Evolutionary conservation across 2,797 vertebrate genomes (phyloP).

Genomic region (Manis javanica): DNA sequence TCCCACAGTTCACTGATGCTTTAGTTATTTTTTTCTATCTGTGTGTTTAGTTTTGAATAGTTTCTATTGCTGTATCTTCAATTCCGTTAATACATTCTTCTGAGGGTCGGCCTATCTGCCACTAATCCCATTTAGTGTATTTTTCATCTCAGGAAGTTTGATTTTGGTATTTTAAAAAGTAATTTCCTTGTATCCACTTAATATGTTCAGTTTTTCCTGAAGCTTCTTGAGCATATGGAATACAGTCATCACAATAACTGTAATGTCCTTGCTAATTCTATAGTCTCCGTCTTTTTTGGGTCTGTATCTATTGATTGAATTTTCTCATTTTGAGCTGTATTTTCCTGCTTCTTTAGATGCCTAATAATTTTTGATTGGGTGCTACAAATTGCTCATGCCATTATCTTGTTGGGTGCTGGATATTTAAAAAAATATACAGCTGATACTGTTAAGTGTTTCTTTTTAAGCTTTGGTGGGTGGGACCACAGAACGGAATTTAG

Average conservation of each 20-base stretch:
- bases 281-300: background rate
- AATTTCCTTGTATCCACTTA: background rate
- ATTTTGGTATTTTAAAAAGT: background rate
- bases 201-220: background rate
- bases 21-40: background rate
- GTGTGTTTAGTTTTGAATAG: background rate
- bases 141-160: background rate
- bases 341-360: background rate
- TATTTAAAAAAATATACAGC: background rate
- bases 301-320: background rate
- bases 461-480: background rate
- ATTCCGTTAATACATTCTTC: constrained; percentile 31
- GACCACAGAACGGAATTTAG: background rate
- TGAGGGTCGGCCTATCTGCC: background rate
- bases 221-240: background rate
- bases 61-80: constrained; percentile 17
- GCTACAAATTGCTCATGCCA: background rate
- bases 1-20: background rate
- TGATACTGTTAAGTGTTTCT: background rate
- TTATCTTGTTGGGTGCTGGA: background rate
- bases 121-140: background rate
- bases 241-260: background rate
- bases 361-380: background rate
- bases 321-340: background rate
- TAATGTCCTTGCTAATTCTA: background rate